phyloP scores from a whole-genome alignment of 2,797 vertebrate species.

The Pangasius macronema region DNA sequence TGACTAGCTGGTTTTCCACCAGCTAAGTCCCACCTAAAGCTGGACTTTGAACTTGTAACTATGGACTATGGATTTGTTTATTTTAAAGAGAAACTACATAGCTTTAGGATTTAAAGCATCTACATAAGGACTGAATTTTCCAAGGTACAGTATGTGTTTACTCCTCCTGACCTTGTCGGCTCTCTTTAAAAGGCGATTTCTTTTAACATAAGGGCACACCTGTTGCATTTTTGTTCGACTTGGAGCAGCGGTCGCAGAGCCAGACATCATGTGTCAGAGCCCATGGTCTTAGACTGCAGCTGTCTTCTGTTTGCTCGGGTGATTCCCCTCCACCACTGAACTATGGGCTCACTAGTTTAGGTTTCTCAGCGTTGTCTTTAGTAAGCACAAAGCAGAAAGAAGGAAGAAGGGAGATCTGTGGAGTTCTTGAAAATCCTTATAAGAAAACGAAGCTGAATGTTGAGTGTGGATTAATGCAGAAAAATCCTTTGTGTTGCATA shows the following conservation, averaged over 20 bases:
- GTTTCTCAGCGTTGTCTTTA: conserved; percentile 12
- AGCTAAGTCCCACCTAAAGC: no score
- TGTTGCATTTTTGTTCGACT: conserved; percentile 70
- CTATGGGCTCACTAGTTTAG: conserved; percentile 4
- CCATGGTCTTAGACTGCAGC: conserved; percentile 47
- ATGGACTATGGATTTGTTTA: not conserved
- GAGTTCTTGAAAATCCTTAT: not conserved
- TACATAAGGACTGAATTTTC: not conserved
- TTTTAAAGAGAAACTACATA: not conserved
- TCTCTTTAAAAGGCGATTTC: conserved; percentile 49
- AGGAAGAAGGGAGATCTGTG: not conserved
- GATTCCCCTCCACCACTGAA: conserved; percentile 26
- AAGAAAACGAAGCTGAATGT: not conserved
- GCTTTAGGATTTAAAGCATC: not conserved
- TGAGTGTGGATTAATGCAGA: not conserved
- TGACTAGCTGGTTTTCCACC: not conserved
- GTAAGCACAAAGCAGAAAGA: conserved; percentile 8
- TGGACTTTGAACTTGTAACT: not conserved
- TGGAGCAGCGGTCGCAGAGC: conserved; percentile 57
- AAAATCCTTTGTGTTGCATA: not conserved
- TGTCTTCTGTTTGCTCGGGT: conserved; percentile 46
- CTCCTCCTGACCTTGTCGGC: not conserved
- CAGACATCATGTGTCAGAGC: conserved; percentile 50
- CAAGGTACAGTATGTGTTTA: not conserved
- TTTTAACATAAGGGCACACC: conserved; percentile 68